Percentiles rank a stretch among this genome's conserved stretches.
Evolutionary conservation across 2,113 vertebrate species (phyloP).

Genomic region (Cottus gobio): DNA sequence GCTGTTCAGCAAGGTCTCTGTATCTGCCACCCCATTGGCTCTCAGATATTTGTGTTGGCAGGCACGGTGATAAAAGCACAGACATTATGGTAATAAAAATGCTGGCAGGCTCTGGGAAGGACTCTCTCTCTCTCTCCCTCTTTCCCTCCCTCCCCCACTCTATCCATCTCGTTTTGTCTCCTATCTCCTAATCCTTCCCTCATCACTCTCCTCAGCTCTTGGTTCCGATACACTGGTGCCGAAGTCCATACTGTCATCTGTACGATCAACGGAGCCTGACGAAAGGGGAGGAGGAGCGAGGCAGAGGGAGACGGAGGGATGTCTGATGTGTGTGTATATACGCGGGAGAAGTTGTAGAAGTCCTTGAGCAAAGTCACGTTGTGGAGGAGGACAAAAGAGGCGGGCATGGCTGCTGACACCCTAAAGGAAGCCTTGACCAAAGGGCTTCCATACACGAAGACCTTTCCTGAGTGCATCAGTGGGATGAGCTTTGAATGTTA

Average conservation of each 20-base stretch:
- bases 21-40: constrained; percentile 49
- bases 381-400: constrained; percentile 39
- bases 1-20: constrained; percentile 51
- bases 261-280: constrained; percentile 65
- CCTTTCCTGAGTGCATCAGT: constrained; percentile 39
- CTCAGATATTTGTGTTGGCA: constrained; percentile 56
- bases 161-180: constrained; percentile 57
- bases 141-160: constrained; percentile 32
- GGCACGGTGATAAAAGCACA: constrained; percentile 65
- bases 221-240: constrained; percentile 65
- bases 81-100: constrained; percentile 71
- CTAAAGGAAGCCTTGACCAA: constrained; percentile 37
- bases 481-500: constrained; percentile 57
- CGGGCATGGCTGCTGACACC: constrained; percentile 29
- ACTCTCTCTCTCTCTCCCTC: constrained; percentile 42
- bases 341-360: constrained; percentile 57
- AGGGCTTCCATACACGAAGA: constrained; percentile 36
- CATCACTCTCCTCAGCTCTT: constrained; percentile 51
- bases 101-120: constrained; percentile 50
- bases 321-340: constrained; percentile 5
- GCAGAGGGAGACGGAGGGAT: constrained; percentile 46
- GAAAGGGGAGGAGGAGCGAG: constrained; percentile 52
- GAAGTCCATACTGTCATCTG: constrained; percentile 63
- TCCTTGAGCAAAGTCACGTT: constrained; percentile 75
- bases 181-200: constrained; percentile 42